phyloP scores from a whole-genome alignment of 2,888 invertebrate species.

The Agrypnus murinus region DNA sequence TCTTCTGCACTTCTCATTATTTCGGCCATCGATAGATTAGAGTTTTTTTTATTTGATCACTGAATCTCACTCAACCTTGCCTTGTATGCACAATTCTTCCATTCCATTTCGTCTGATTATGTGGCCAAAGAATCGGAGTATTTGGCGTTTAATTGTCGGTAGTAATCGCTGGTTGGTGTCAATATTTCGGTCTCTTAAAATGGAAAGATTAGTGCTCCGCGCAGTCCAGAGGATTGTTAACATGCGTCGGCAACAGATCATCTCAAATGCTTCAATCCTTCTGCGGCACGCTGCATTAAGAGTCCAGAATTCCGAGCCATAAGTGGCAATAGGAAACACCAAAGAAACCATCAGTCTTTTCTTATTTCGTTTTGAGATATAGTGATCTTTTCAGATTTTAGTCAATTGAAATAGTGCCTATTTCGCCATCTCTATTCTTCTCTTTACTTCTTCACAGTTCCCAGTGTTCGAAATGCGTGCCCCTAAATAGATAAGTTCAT shows the following conservation, averaged over 20 bases:
- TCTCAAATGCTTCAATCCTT: conserved; percentile 21
- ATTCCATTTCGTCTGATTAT: no score
- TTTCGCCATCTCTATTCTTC: conserved; percentile 1
- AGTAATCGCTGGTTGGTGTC: conserved; percentile 6
- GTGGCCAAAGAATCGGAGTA: no score
- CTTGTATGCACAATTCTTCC: no score
- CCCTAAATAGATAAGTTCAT: background rate
- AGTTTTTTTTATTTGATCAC: no score
- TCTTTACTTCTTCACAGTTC: background rate
- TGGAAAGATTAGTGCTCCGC: conserved; percentile 1
- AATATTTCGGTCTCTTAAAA: background rate
- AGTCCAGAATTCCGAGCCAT: conserved; percentile 14
- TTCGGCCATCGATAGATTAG: no score
- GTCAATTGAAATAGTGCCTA: conserved; percentile 1
- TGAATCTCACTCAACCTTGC: no score
- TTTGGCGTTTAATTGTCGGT: conserved; percentile 31
- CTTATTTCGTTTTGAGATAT: conserved; percentile 7
- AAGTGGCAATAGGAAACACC: no score
- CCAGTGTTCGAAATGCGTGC: background rate
- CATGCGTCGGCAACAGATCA: conserved; percentile 16
- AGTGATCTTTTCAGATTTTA: no score
- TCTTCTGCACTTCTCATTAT: no score
- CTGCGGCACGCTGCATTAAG: conserved; percentile 15
- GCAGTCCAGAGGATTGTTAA: conserved; percentile 6
- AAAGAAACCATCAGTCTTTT: background rate